Conservation (phyloP, 2,888 invertebrate species). For the Atherix ibis region DNA sequence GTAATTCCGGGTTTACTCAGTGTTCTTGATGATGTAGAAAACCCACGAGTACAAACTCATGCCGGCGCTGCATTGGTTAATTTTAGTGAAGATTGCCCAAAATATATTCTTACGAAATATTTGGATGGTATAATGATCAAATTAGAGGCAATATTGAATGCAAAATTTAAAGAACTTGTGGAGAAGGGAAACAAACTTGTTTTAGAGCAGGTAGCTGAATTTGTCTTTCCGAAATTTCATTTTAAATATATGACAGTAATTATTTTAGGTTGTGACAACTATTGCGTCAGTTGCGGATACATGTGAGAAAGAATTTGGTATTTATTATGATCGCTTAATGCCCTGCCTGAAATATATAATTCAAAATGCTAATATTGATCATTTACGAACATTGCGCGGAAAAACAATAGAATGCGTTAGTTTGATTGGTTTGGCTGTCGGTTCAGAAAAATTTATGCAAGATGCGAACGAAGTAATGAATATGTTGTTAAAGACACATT, state of each 20-base stretch:
- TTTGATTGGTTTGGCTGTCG: constrained; percentile 81
- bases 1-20: constrained; percentile 83
- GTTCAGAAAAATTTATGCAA: constrained; percentile 66
- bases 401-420: constrained; percentile 99
- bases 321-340: constrained; percentile 85
- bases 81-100: constrained; percentile 98
- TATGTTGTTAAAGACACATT: constrained; percentile 77
- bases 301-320: constrained; percentile 86
- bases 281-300: constrained; percentile 98
- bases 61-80: constrained; percentile 93
- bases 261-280: constrained; percentile 66
- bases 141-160: constrained; percentile 73
- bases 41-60: constrained; percentile 77
- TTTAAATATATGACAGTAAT: background rate
- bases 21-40: constrained; percentile 76
- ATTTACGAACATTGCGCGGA: constrained; percentile 80
- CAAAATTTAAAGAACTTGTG: constrained; percentile 88
- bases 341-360: constrained; percentile 96
- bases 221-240: background rate
- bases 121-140: constrained; percentile 83
- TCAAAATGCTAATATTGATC: constrained; percentile 75
- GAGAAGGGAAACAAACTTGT: constrained; percentile 92
- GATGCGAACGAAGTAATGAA: constrained; percentile 96
- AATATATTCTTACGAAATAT: constrained; percentile 78
- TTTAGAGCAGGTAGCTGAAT: constrained; percentile 56